Evolutionary conservation across 2,113 vertebrate species (phyloP), one percentile per base, ranked within the genome.

Genomic region (Pygoscelis antarcticus): DNA sequence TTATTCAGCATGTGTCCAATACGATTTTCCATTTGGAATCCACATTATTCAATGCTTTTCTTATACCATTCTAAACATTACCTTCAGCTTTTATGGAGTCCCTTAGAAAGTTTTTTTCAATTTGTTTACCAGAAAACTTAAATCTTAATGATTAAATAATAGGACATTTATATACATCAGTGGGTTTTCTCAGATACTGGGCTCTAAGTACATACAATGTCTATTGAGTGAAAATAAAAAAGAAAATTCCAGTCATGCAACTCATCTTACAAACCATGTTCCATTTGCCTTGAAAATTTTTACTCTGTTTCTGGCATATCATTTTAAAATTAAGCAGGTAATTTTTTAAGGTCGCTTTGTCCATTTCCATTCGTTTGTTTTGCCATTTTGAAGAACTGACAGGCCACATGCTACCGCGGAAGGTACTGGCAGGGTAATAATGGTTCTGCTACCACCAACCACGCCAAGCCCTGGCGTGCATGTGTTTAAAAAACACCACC

Each of bases 1-100:
- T 98, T 98, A 98, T 98, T 98, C 97, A 97, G 98, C 98, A 98
- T 90, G 95, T 96, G 94, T 98, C 97, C 97, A 97, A 94, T 95
- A 97, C 2, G 86, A 94, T 97, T 97, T 98, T 98, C 97, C 97
- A 98, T 93, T 96, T 36, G 22, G 94, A 97, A 96, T 98, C 95
- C 97, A 98, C 95, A 97, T 85, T 96, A 96, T 94, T 85, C 32
- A 95, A 94, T 88, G 96, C 89, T 97, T 96, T 93, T 91, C n/a
- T 83, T 70, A 51, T 62, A 82, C 93, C 80, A 74, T 95, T 97
- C 97, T 93, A 95, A 98, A 98, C 95, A 90, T 95, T 71, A 95
- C 94, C 97, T 98, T 96, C 96, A 97, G 96, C 93, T 97, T 93
- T 97, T 93, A 97, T 93, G 97, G 95, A 97, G 96, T 92, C 87